Evolutionary conservation across 2,888 invertebrate genomes (phyloP), one percentile per base, ranked within the genome.

Genomic region (Hydraecia micacea): DNA sequence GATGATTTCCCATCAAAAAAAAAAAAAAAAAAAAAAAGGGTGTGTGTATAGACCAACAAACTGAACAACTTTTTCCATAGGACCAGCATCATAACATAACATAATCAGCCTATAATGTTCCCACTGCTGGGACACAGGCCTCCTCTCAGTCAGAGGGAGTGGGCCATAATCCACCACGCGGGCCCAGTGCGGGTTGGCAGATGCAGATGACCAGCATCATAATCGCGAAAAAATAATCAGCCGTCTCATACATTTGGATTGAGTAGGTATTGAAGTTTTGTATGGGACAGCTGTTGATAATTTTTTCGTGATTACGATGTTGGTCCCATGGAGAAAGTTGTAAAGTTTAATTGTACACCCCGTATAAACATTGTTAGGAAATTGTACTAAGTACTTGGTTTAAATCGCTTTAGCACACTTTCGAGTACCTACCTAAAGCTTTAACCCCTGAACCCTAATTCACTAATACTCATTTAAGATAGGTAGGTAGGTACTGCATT

Each of bases 381-480:
- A 42, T 28, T 46, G 21, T 32, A 46, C 28, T 28, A 28, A 68
- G 21, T 49, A 13, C 13, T 52, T 55, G 1, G 55, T 32, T 69
- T 32, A 36, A 36, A 18, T 52, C 4, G 6, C 13, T 21, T 25
- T 46, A 25, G 9, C 18, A 28, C 6, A 49, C 9, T 39, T 36
- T 36, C 36, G 6, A 36, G 36, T 36, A 36, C 5, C 0, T 36
- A n/a, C n/a, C n/a, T 42, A 21, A 55, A 58, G 36, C 55, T 75
- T 78, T 74, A 42, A 25, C 28, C 6, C n/a, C 18, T 69, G 18
- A 49, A 21, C 15, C 4, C 7, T 66, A 39, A 81, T 85, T 60
- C 58, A 15, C 15, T 21, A 25, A 65, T 72, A 32, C 15, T 63
- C n/a, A 36, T 18, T 58, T 80, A n/a, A 8, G 39, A 39, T 39